Conservation (phyloP, 2,113 vertebrate genomes). For the Cryptomyrus ogoouensis region DNA sequence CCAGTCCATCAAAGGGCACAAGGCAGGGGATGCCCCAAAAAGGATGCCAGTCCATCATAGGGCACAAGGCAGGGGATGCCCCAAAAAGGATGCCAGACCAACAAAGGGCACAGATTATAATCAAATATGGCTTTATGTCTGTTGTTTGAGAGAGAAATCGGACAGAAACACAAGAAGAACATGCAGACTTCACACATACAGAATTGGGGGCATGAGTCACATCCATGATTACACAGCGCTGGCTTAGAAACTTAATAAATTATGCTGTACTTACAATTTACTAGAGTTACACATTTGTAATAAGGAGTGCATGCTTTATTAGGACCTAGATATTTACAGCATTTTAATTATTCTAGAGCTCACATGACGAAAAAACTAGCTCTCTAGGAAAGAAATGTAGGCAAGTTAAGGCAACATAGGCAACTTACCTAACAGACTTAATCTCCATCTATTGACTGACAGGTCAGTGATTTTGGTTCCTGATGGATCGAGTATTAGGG, state of each 20-base stretch:
- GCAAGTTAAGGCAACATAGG: not conserved
- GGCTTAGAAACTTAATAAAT: not conserved
- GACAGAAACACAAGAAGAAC: not conserved
- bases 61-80: no score
- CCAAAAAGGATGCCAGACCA: no score
- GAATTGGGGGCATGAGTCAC: not conserved
- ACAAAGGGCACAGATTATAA: not conserved
- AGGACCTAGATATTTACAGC: not conserved
- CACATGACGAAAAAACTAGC: not conserved
- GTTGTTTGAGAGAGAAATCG: not conserved
- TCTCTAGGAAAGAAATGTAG: not conserved
- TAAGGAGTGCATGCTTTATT: not conserved
- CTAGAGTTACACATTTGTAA: not conserved
- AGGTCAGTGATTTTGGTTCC: not conserved
- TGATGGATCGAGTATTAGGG: not conserved
- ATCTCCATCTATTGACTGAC: not conserved
- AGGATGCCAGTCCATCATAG: no score
- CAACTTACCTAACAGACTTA: not conserved
- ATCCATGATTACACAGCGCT: not conserved
- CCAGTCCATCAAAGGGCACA: not conserved
- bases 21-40: no score
- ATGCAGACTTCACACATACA: not conserved
- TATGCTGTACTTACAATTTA: not conserved
- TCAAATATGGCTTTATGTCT: not conserved
- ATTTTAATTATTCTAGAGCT: not conserved